Evolutionary conservation across 2,888 invertebrate species (phyloP), one percentile per base, ranked within the genome.

Genomic region (Cephonodes hylas): DNA sequence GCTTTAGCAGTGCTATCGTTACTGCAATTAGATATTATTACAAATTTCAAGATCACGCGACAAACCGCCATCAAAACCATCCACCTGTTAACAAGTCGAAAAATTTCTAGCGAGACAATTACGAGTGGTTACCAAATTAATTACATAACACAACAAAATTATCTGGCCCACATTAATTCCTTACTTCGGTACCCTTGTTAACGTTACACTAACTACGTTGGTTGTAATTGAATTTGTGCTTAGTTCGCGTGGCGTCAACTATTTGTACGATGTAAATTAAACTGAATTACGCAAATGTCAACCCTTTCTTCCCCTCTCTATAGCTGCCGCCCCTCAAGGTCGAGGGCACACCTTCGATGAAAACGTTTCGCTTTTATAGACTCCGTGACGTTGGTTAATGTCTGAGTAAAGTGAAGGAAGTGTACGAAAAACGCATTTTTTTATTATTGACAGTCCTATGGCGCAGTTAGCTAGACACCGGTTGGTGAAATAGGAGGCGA

Each of bases 171-270:
- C 69, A 75, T 69, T 71, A 68, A 71, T 73, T 74, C 60, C 42
- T 57, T 60, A 65, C 63, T 66, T 64, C 63, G 59, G 65, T 62
- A 73, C 76, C 75, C 72, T 74, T 70, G 76, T 75, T 76, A 73
- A 71, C 70, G 68, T 70, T 59, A 59, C 59, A 73, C 70, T 66
- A 69, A 70, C 66, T 73, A 69, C 67, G 74, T n/a, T 68, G 64
- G 64, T 64, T 66, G 62, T 68, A 71, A 79, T 74, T 72, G 58
- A 75, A 75, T 77, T 75, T 61, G 61, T 68, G 69, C 69, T 67
- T 65, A 64, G 69, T 74, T 74, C 69, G 70, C 57, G 62, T 66
- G 68, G 67, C 71, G 60, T 68, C 63, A 27, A 45, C 65, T 63
- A 63, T 67, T 18, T 18, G 27, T 4, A 38, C 38, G 13, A 8